Evolutionary conservation across 1,140 invertebrate genomes (phyloP).

Genomic region (Drosophila paulistorum): DNA sequence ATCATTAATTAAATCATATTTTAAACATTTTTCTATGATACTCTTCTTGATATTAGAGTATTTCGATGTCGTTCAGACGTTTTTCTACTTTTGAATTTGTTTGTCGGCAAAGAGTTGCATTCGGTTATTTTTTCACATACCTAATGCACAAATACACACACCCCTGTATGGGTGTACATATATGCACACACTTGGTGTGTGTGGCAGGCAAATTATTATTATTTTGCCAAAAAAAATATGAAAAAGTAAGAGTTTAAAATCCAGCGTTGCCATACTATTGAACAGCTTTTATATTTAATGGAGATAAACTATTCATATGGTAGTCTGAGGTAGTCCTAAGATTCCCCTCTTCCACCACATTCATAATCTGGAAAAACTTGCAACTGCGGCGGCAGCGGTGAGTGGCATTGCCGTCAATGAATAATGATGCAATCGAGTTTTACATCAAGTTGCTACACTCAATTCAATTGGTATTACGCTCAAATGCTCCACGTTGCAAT

Average conservation of each 20-base stretch:
- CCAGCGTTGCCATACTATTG: background rate
- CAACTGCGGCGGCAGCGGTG: background rate
- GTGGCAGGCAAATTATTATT: background rate
- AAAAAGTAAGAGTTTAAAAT: background rate
- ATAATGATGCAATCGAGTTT: background rate
- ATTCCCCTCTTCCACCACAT: background rate
- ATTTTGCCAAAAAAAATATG: background rate
- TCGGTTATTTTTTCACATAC: background rate
- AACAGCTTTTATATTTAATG: too few species aligned
- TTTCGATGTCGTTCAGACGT: background rate
- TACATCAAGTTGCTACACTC: background rate
- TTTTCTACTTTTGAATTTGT: background rate
- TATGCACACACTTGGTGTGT: too few species aligned
- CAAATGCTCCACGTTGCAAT: background rate
- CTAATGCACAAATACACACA: background rate
- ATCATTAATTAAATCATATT: too few species aligned
- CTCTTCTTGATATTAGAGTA: background rate
- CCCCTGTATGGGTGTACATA: background rate
- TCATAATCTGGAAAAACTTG: background rate
- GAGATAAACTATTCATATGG: too few species aligned
- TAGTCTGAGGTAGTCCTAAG: too few species aligned
- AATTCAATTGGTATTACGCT: background rate
- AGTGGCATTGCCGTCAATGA: background rate
- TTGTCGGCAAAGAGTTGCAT: background rate
- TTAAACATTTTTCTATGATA: too few species aligned